Base-by-base conservation (phyloP, 2,113 vertebrate species). In the Muscicapa adusta region DNA sequence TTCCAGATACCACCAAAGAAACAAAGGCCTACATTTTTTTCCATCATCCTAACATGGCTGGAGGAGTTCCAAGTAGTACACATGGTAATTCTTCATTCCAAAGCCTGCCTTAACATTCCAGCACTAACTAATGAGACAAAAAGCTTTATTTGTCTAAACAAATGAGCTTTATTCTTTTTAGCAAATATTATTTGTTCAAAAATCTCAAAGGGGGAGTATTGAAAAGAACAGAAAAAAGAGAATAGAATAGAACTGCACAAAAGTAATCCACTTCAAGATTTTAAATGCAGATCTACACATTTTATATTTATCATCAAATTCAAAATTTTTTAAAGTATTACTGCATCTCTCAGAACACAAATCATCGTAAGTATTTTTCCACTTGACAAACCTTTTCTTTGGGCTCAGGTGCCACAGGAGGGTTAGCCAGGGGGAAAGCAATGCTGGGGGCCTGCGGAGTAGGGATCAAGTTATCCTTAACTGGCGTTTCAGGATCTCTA, bases 371-470 rank as follows among this genome's bases (percentile, higher is more conserved):
- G 4, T 26, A 67, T 45, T 57, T 63, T 42, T 54, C 60, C 31
- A 38, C 2, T n/a, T 22, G 47, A 95, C 97, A 29, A 71, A 98
- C 98, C 97, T 98, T 93, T 86, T 97, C 97, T 91, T 85, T 94
- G 33, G 98, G 98, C 47, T 98, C 97, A 11, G 98, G 98, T 68
- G 98, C 98, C 33, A 98, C 98, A 22, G 98, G 95, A 8, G 99
- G 98, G n/a, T 99, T 99, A 68, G 98, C 97, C 28, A 98, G 95
- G 8, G 99, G 98, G 73, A 99, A 99, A 70, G 99, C 98, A 74
- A 99, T 98, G 91, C 98, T 98, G 51, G 98, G 98, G 51, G 98
- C 98, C 79, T 98, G 89, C 1, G 99, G 99, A 5, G 98, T 99
- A 25, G 98, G 98, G 74, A 98, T 96, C 73, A 98, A 74, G 16